Conservation (phyloP, 1,140 invertebrate genomes). For the Apis florea region DNA sequence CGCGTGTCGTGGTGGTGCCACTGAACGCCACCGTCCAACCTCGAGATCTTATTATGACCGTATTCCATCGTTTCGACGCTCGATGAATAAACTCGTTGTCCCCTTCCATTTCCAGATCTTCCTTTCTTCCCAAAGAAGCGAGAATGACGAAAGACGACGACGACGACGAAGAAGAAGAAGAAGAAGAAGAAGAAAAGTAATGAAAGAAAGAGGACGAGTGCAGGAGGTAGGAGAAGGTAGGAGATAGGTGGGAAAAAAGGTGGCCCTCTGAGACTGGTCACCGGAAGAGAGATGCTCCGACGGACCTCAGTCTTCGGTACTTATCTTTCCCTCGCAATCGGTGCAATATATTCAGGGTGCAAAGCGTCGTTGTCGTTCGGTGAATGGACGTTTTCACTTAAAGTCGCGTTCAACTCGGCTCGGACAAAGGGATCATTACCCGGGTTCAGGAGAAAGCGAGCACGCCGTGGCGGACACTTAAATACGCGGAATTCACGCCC, state of each 20-base stretch:
- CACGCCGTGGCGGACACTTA: constrained; percentile 70
- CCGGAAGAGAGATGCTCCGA: constrained; percentile 44
- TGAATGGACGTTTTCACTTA: constrained; percentile 75
- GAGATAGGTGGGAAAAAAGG: constrained; percentile 11
- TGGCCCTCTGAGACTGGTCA: constrained; percentile 11
- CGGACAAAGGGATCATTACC: constrained; percentile 79
- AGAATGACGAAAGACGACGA: not conserved
- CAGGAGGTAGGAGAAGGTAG: not conserved
- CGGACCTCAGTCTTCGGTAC: constrained; percentile 64
- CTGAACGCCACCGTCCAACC: constrained; percentile 11
- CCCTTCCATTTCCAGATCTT: constrained; percentile 45
- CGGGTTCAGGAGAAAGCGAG: constrained; percentile 65
- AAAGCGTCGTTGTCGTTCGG: constrained; percentile 68
- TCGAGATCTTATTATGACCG: constrained; percentile 53
- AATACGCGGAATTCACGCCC: constrained; percentile 77
- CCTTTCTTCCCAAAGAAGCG: constrained; percentile 26
- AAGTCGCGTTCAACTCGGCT: constrained; percentile 67
- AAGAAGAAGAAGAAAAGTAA: not conserved
- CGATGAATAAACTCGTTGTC: constrained; percentile 40
- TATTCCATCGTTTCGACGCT: constrained; percentile 27
- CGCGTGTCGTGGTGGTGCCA: constrained; percentile 10
- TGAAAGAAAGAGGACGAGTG: not conserved
- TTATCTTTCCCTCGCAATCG: constrained; percentile 76
- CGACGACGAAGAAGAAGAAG: not conserved
- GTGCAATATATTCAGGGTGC: constrained; percentile 74